Percentiles rank a stretch among this genome's conserved stretches.
phyloP scores from a whole-genome alignment of 2,888 invertebrate species.

The Lepidochrysops patricia region DNA sequence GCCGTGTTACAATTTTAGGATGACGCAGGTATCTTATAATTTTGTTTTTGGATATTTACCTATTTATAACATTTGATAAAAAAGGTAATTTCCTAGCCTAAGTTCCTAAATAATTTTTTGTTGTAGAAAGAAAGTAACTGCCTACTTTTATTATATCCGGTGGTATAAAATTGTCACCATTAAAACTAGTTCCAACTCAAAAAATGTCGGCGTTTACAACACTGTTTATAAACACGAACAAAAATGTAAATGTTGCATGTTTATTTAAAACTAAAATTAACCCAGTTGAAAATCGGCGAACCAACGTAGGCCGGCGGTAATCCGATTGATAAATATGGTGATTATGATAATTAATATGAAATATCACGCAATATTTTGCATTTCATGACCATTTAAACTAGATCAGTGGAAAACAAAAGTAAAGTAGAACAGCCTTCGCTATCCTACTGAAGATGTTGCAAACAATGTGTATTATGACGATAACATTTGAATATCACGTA shows the following conservation, averaged over 20 bases:
- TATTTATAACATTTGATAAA: no score
- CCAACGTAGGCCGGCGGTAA: background rate
- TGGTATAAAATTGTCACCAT: background rate
- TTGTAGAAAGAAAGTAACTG: background rate
- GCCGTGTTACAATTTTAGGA: conserved; percentile 28
- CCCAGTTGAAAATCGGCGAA: background rate
- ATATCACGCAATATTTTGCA: conserved; percentile 5
- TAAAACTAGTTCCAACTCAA: background rate
- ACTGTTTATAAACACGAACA: background rate
- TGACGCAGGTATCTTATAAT: conserved; percentile 39
- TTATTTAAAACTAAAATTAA: background rate
- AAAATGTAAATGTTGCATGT: background rate
- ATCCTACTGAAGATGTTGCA: conserved; percentile 1
- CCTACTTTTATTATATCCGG: background rate
- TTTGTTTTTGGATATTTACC: no score
- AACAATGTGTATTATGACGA: background rate
- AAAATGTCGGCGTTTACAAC: background rate
- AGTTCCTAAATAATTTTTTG: no score
- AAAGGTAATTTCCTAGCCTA: no score
- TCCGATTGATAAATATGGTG: conserved; percentile 10
- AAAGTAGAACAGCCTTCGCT: background rate
- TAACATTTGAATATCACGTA: background rate
- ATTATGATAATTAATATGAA: conserved; percentile 4
- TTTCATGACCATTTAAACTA: conserved; percentile 7
- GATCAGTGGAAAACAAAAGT: background rate